phyloP scores from a whole-genome alignment of 2,888 invertebrate species.

The Chalcis sispes region DNA sequence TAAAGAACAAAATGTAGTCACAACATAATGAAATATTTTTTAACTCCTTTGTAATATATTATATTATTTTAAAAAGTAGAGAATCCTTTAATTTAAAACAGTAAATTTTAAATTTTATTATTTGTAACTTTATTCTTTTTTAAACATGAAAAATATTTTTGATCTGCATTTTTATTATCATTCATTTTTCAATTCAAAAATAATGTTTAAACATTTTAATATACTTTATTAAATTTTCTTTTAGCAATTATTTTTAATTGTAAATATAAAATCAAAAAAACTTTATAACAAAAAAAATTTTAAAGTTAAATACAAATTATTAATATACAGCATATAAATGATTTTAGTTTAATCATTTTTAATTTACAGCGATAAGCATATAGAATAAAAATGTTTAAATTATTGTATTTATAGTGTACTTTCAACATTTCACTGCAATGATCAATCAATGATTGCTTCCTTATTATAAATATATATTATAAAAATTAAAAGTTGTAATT shows the following conservation, averaged over 20 bases:
- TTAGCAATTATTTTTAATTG: slow-evolving; percentile 23
- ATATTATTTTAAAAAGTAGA: background rate
- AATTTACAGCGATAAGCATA: slow-evolving; percentile 27
- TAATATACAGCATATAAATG: slow-evolving; percentile 2
- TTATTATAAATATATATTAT: slow-evolving; percentile 27
- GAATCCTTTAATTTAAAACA: slow-evolving; percentile 28
- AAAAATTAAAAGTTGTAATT: slow-evolving; percentile 38
- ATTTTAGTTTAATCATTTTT: slow-evolving; percentile 22
- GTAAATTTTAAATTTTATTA: too few relatives aligned
- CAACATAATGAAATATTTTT: too few relatives aligned
- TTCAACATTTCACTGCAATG: slow-evolving; percentile 25
- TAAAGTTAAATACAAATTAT: slow-evolving; percentile 16
- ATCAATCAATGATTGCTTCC: slow-evolving; percentile 17
- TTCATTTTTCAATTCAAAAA: too few relatives aligned
- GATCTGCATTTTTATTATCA: too few relatives aligned
- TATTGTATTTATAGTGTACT: slow-evolving; percentile 23
- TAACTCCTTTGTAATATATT: slow-evolving; percentile 10
- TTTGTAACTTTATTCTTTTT: too few relatives aligned
- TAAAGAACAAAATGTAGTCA: slow-evolving; percentile 32
- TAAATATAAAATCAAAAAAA: slow-evolving; percentile 26
- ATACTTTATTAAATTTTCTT: slow-evolving; percentile 8
- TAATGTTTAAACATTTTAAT: too few relatives aligned
- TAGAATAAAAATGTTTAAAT: slow-evolving; percentile 47
- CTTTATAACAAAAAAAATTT: too few relatives aligned
- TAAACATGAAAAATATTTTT: too few relatives aligned